Percentiles rank a stretch among this genome's conserved stretches.
phyloP scores from a whole-genome alignment of 2,888 invertebrate species.

The Pyrgus malvae region DNA sequence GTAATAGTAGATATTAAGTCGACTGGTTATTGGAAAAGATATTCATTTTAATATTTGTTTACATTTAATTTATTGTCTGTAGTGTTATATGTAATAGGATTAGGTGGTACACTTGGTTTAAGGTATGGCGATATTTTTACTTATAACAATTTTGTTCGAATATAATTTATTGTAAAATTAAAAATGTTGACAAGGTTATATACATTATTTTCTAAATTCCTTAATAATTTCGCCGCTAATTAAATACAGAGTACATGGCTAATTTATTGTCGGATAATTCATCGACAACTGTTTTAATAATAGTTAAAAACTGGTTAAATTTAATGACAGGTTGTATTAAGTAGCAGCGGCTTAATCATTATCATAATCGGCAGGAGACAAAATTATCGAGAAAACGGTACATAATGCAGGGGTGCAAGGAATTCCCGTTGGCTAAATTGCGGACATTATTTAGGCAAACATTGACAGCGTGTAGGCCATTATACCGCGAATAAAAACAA shows the following conservation, averaged over 20 bases:
- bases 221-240: neutral
- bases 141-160: too few species aligned
- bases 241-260: neutral
- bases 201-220: too few species aligned
- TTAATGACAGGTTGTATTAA: too few species aligned
- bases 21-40: neutral
- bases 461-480: conserved; percentile 35
- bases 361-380: neutral
- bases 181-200: too few species aligned
- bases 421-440: conserved; percentile 17
- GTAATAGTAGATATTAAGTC: conserved; percentile 15
- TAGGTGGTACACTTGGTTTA: too few species aligned
- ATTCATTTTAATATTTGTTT: conserved; percentile 3
- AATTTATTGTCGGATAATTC: conserved; percentile 6
- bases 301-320: too few species aligned
- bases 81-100: too few species aligned
- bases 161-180: too few species aligned
- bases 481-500: conserved; percentile 45
- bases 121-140: too few species aligned
- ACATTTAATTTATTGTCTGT: neutral
- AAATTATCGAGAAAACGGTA: neutral
- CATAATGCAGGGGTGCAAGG: conserved; percentile 1
- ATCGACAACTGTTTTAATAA: too few species aligned
- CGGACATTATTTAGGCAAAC: conserved; percentile 39
- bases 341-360: too few species aligned